A percentile compares a stretch with the other conserved stretches of the same genome.
Conservation (phyloP, 2,888 invertebrate species). For the Drosophila multiciliata region DNA sequence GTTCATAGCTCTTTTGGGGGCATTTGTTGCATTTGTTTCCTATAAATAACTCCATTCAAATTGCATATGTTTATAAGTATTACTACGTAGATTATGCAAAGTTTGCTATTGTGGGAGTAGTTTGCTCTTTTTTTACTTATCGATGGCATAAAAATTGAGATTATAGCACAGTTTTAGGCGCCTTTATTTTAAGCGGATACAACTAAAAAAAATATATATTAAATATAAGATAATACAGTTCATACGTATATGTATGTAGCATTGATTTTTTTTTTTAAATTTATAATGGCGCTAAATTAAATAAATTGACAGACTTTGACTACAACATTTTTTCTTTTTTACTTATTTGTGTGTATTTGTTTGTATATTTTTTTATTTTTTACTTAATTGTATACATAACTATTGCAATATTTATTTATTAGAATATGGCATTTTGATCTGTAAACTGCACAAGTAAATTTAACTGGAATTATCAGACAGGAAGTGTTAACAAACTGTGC, state of each 20-base stretch:
- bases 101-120: conserved; percentile 3
- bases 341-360: neutral
- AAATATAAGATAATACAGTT: neutral
- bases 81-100: conserved; percentile 24
- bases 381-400: neutral
- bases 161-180: conserved; percentile 58
- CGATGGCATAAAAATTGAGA: neutral
- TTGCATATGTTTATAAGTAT: conserved; percentile 35
- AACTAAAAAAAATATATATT: neutral
- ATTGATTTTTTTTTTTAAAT: neutral
- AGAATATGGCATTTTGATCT: neutral
- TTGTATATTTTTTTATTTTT: neutral
- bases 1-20: conserved; percentile 57
- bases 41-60: conserved; percentile 43
- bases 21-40: conserved; percentile 33
- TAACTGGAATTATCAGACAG: neutral
- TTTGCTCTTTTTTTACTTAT: neutral
- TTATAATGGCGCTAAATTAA: neutral
- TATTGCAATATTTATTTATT: neutral
- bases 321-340: neutral
- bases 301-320: too few species aligned
- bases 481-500: neutral
- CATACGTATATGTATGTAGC: neutral
- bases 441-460: neutral
- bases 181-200: neutral